These are phyloP conservation scores for Odocoileus virginianus DNA, from an alignment of 2,113 vertebrate species.

Conservation along the genomic window DNA sequence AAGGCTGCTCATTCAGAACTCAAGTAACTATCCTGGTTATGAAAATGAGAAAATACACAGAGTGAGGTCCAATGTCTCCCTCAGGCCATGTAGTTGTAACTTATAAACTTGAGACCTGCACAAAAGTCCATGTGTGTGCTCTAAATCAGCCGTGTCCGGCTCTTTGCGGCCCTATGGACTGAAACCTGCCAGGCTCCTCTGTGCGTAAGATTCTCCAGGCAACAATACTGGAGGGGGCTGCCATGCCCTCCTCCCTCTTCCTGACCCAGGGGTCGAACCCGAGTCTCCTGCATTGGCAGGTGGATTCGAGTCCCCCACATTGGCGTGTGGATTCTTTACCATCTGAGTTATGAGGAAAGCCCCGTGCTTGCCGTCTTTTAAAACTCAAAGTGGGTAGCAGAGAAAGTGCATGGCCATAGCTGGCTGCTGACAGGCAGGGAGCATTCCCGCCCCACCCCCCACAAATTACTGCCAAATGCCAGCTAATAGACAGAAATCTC, in stretches of 20 bases:
- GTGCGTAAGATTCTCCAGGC: not conserved
- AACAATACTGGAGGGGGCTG: not conserved
- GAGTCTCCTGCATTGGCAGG: not conserved
- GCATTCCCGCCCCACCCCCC: not conserved
- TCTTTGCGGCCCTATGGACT: not conserved
- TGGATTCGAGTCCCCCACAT: accelerated
- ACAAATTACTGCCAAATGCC: not conserved
- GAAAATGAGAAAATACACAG: not conserved
- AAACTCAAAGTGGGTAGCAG: not conserved
- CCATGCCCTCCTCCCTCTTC: not conserved
- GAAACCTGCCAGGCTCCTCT: not conserved
- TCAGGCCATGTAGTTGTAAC: not conserved
- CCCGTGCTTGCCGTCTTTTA: not conserved
- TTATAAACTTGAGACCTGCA: not conserved
- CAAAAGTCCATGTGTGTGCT: not conserved
- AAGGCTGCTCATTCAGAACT: not conserved
- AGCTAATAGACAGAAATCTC: not conserved
- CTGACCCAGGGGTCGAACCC: not conserved
- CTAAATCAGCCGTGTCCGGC: not conserved
- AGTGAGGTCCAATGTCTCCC: not conserved
- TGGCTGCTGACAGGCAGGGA: not conserved
- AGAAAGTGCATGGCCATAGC: not conserved
- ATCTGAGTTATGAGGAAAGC: not conserved
- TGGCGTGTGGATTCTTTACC: not conserved
- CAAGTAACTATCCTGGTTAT: not conserved